Conservation (phyloP, 1,140 invertebrate genomes). For the Drosophila saltans region DNA sequence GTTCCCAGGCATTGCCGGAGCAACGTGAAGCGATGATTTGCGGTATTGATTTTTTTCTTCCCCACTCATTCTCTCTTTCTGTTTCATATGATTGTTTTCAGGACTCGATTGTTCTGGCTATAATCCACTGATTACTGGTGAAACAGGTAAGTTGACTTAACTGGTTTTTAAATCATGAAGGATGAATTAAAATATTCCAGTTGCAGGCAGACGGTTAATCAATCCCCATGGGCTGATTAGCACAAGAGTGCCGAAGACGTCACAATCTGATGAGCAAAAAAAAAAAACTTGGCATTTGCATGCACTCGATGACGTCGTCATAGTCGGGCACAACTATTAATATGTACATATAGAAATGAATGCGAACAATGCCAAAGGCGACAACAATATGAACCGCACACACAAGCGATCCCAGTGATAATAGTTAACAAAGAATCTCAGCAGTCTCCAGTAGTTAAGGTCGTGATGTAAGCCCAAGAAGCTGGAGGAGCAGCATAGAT, state of each 20-base stretch:
- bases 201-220: background rate
- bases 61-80: conserved; percentile 2
- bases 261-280: conserved; percentile 23
- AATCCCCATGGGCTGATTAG: conserved; percentile 17
- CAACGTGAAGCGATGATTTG: conserved; percentile 13
- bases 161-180: background rate
- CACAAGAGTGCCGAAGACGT: conserved; percentile 22
- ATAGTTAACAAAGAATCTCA: conserved; percentile 23
- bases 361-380: conserved; percentile 15
- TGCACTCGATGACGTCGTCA: conserved; percentile 18
- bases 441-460: conserved; percentile 1
- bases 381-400: conserved; percentile 35
- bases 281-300: conserved; percentile 49
- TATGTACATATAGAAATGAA: conserved; percentile 23
- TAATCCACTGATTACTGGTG: background rate
- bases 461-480: conserved; percentile 26
- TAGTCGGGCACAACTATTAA: conserved; percentile 44
- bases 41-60: conserved; percentile 55
- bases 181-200: background rate
- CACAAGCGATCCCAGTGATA: conserved; percentile 43
- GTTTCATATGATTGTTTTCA: background rate
- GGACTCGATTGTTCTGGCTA: conserved; percentile 9
- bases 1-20: conserved; percentile 26
- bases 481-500: background rate
- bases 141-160: conserved; percentile 1